Percentiles rank a stretch among this genome's conserved stretches.
These are phyloP conservation scores for Parasteatoda tepidariorum DNA, from an alignment of 1,140 invertebrate genomes.

Conservation along the genomic window DNA sequence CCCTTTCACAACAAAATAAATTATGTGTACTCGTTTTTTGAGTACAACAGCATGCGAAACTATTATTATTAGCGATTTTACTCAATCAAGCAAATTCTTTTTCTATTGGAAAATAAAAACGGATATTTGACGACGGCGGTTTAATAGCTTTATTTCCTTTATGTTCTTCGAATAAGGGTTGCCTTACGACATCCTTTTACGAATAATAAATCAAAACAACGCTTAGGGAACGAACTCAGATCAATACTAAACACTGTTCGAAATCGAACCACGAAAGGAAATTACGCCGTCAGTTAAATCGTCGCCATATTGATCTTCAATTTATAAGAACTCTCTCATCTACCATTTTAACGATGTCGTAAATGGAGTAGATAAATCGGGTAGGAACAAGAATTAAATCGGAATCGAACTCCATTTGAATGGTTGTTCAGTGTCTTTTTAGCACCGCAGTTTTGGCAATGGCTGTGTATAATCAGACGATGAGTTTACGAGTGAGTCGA, in stretches of 20 bases:
- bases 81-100: too few species aligned
- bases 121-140: neutral
- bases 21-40: too few species aligned
- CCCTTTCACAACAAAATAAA: too few species aligned
- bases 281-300: constrained; percentile 21
- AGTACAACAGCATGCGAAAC: too few species aligned
- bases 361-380: constrained; percentile 48
- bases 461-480: neutral
- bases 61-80: too few species aligned
- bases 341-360: constrained; percentile 41
- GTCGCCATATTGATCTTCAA: constrained; percentile 49
- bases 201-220: constrained; percentile 29
- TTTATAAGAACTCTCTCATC: constrained; percentile 38
- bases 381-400: constrained; percentile 44
- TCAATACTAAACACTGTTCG: constrained; percentile 10
- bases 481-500: neutral
- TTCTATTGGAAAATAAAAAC: neutral
- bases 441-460: constrained; percentile 29
- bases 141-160: constrained; percentile 6
- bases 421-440: constrained; percentile 17
- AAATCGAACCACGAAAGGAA: constrained; percentile 1
- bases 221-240: neutral
- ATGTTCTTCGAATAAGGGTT: neutral
- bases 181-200: neutral
- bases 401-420: constrained; percentile 41